Evolutionary conservation across 2,113 vertebrate species (phyloP).

Genomic region (Hiodon alosoides): DNA sequence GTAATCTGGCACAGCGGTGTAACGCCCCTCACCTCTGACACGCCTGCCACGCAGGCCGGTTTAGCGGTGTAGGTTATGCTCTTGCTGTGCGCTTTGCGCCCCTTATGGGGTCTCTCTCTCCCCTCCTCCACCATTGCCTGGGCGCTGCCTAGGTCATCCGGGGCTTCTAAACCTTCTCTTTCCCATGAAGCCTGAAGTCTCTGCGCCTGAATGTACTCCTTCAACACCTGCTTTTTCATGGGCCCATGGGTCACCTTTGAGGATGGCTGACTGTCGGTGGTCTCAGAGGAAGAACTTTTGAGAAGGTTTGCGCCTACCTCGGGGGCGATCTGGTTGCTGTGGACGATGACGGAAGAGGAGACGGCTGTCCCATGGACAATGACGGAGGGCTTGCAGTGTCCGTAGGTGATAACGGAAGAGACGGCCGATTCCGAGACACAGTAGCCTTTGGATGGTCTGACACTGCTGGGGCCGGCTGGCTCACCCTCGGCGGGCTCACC

Average conservation of each 20-base stretch:
- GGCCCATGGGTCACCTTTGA: conserved; percentile 39
- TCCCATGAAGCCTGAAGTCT: conserved; percentile 34
- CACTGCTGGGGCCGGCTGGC: conserved; percentile 44
- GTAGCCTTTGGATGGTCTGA: conserved; percentile 46
- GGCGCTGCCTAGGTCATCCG: conserved; percentile 32
- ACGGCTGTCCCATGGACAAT: conserved; percentile 73
- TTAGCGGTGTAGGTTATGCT: conserved; percentile 67
- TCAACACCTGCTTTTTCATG: conserved; percentile 58
- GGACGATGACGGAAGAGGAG: conserved; percentile 61
- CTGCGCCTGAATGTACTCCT: conserved; percentile 46
- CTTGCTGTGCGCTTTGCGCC: conserved; percentile 59
- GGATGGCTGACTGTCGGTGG: conserved; percentile 44
- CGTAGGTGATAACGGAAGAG: conserved; percentile 77
- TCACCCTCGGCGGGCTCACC: conserved; percentile 40
- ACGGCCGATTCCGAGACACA: conserved; percentile 41
- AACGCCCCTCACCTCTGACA: conserved; percentile 58
- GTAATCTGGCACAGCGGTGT: conserved; percentile 87
- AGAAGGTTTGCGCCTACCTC: conserved; percentile 63
- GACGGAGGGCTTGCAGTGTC: conserved; percentile 77
- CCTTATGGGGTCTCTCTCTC: conserved; percentile 49
- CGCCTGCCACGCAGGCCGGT: conserved; percentile 54
- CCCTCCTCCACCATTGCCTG: conserved; percentile 46
- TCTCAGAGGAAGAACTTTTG: conserved; percentile 43
- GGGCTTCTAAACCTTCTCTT: conserved; percentile 48
- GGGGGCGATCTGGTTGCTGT: conserved; percentile 61